Evolutionary conservation across 2,113 vertebrate genomes (phyloP).

Genomic region (Lepisosteus osseus): DNA sequence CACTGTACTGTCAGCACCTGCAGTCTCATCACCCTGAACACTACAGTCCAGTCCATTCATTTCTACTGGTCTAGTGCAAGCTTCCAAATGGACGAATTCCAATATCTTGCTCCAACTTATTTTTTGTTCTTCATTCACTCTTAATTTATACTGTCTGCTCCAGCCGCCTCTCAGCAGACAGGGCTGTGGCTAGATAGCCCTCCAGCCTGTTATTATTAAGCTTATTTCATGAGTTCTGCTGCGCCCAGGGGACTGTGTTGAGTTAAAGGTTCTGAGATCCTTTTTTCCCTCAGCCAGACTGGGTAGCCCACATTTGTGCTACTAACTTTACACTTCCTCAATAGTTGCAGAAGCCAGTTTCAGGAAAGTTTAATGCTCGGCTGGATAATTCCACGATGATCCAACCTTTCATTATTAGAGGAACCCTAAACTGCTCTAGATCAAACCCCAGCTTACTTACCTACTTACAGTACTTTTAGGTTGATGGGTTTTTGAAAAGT

Average conservation of each 20-base stretch:
- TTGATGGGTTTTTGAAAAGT: no score
- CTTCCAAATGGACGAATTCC: background rate
- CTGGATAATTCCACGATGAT: no score
- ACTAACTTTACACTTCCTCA: no score
- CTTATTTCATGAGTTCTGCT: background rate
- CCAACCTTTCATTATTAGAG: no score
- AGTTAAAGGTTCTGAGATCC: background rate
- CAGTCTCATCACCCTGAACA: slow-evolving; percentile 1
- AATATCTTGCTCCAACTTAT: background rate
- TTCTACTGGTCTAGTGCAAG: background rate
- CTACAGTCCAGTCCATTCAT: background rate
- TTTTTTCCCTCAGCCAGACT: background rate
- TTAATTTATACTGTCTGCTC: slow-evolving; percentile 1
- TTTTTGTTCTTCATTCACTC: background rate
- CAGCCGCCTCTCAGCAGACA: background rate
- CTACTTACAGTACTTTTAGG: no score
- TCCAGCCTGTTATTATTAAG: background rate
- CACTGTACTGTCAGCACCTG: background rate
- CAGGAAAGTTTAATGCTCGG: no score
- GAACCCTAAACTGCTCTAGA: no score
- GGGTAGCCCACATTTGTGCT: background rate
- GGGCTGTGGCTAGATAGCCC: background rate
- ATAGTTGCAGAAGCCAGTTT: no score
- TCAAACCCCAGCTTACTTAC: no score
- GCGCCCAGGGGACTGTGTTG: background rate